These are phyloP conservation scores for Andrena marginata DNA, from an alignment of 2,888 invertebrate species.

Conservation along the genomic window DNA sequence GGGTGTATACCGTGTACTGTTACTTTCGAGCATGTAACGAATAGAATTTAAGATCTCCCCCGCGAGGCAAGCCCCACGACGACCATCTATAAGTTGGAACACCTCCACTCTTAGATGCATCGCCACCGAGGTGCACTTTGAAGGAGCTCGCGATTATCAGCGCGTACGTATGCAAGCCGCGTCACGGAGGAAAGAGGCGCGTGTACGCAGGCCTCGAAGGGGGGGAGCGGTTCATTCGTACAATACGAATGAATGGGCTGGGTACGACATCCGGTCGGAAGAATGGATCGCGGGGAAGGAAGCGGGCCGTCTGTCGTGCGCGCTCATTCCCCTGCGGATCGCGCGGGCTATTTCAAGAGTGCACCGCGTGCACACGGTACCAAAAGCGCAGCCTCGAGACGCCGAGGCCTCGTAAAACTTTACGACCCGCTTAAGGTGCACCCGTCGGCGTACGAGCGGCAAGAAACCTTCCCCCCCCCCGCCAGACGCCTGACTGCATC, in stretches of 20 bases:
- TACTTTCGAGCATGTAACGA: too few relatives aligned
- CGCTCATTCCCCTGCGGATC: conserved; percentile 51
- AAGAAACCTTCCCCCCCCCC: conserved; percentile 5
- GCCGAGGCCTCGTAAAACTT: conserved; percentile 58
- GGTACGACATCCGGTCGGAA: conserved; percentile 67
- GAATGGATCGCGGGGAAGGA: conserved; percentile 60
- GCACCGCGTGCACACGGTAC: conserved; percentile 31
- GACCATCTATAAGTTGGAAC: background rate
- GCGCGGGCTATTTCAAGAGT: conserved; percentile 55
- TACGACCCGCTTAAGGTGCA: conserved; percentile 29
- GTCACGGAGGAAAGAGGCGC: conserved; percentile 33
- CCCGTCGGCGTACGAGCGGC: conserved; percentile 2
- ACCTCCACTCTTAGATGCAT: background rate
- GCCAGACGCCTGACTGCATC: background rate
- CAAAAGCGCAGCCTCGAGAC: conserved; percentile 10
- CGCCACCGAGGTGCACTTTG: background rate
- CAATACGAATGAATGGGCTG: conserved; percentile 66
- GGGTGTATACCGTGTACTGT: too few relatives aligned
- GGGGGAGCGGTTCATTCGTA: conserved; percentile 40
- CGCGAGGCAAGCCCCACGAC: background rate
- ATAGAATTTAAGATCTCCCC: background rate
- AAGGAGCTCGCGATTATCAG: background rate
- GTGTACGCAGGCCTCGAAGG: conserved; percentile 10
- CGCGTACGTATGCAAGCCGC: conserved; percentile 46
- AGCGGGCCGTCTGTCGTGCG: conserved; percentile 56